Evolutionary conservation across 2,797 vertebrate species (phyloP).

Genomic region (Prionace glauca): DNA sequence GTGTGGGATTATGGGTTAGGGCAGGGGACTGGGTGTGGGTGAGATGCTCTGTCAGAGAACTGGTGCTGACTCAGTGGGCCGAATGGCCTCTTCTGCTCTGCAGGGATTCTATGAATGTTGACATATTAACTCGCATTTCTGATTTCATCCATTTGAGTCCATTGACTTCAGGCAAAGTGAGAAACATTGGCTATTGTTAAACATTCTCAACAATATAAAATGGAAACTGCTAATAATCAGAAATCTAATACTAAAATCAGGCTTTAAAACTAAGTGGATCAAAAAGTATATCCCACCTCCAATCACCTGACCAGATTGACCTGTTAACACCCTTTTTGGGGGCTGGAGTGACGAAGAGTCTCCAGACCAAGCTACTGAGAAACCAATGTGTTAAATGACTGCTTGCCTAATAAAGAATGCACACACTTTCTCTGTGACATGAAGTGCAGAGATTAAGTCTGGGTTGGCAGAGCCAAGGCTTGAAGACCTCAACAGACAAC

Average conservation of each 20-base stretch:
- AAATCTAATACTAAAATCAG: background rate
- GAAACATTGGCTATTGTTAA: background rate
- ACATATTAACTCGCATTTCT: background rate
- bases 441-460: background rate
- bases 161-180: background rate
- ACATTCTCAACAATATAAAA: background rate
- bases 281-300: background rate
- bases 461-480: background rate
- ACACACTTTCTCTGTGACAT: background rate
- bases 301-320: background rate
- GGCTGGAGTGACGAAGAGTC: background rate
- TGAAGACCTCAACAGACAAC: background rate
- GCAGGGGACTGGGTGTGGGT: too few species aligned
- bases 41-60: too few species aligned
- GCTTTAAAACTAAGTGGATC: background rate
- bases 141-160: background rate
- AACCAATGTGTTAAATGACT: background rate
- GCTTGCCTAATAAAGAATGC: background rate
- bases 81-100: too few species aligned
- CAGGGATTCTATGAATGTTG: too few species aligned
- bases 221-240: background rate
- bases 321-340: background rate
- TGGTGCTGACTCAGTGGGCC: too few species aligned
- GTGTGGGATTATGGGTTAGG: too few species aligned
- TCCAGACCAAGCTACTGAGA: background rate